Evolutionary conservation across 2,888 invertebrate genomes (phyloP).

Genomic region (Conchocele bisecta): DNA sequence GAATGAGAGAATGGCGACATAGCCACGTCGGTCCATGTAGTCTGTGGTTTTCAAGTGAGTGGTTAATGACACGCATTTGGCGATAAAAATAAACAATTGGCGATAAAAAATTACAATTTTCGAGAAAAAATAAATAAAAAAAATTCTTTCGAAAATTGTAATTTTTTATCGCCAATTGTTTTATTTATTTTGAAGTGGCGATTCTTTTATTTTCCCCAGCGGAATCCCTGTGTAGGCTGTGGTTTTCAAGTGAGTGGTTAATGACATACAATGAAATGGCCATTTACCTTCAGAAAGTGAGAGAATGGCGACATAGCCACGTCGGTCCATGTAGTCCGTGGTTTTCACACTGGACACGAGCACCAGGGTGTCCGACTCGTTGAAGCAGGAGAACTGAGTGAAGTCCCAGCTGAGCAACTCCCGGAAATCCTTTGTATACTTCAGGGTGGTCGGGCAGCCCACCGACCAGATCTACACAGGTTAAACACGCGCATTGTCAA

Average conservation of each 20-base stretch:
- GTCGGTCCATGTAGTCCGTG: constrained; percentile 61
- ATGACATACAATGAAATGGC: not conserved
- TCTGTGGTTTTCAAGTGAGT: too few relatives aligned
- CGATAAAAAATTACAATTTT: too few relatives aligned
- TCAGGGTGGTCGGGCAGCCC: constrained; percentile 65
- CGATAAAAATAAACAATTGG: too few relatives aligned
- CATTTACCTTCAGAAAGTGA: constrained; percentile 63
- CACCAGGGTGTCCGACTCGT: constrained; percentile 66
- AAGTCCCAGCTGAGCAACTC: constrained; percentile 68
- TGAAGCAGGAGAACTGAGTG: constrained; percentile 73
- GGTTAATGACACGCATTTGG: too few relatives aligned
- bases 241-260: too few relatives aligned
- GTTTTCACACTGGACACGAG: constrained; percentile 71
- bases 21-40: constrained; percentile 56
- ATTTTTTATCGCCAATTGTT: too few relatives aligned
- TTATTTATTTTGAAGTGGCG: too few relatives aligned
- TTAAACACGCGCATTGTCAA: too few relatives aligned
- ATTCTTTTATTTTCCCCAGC: too few relatives aligned
- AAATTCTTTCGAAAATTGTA: too few relatives aligned
- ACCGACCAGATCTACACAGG: constrained; percentile 72
- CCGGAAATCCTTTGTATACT: constrained; percentile 65
- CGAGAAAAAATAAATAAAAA: too few relatives aligned
- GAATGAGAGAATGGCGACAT: constrained; percentile 57
- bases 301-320: constrained; percentile 70
- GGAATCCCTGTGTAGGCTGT: too few relatives aligned